Conservation (phyloP, 2,797 vertebrate genomes). For the Tenualosa thibaudeaui region DNA sequence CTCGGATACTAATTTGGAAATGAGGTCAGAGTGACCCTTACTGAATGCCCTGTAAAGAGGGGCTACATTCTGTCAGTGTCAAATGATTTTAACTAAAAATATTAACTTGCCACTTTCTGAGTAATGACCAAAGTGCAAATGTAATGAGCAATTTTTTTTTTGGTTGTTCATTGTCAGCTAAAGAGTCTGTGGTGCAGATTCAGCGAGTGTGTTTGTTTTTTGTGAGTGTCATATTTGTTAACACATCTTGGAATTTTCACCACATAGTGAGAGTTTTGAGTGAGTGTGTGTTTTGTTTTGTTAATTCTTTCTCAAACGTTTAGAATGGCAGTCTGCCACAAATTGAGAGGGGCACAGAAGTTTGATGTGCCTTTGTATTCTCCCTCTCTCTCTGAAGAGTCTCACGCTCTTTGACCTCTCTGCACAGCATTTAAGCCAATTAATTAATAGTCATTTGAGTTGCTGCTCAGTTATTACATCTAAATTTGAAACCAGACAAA, state of each 20-base stretch:
- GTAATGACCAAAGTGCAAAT: not conserved
- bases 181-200: too few species aligned
- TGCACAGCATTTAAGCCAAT: not conserved
- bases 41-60: not conserved
- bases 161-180: not conserved
- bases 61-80: not conserved
- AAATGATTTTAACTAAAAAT: not conserved
- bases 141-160: not conserved
- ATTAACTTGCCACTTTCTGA: not conserved
- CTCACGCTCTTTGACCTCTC: not conserved
- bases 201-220: too few species aligned
- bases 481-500: not conserved
- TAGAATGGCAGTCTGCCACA: not conserved
- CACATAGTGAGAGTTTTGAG: too few species aligned
- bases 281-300: not conserved
- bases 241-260: too few species aligned
- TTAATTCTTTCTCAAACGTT: not conserved
- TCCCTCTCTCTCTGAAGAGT: not conserved
- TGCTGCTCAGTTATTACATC: not conserved
- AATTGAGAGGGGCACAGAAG: not conserved
- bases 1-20: not conserved
- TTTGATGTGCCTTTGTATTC: not conserved
- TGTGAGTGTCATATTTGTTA: too few species aligned
- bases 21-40: not conserved
- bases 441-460: not conserved